Evolutionary conservation across 2,113 vertebrate species (phyloP).

Genomic region (Nasalis larvatus): DNA sequence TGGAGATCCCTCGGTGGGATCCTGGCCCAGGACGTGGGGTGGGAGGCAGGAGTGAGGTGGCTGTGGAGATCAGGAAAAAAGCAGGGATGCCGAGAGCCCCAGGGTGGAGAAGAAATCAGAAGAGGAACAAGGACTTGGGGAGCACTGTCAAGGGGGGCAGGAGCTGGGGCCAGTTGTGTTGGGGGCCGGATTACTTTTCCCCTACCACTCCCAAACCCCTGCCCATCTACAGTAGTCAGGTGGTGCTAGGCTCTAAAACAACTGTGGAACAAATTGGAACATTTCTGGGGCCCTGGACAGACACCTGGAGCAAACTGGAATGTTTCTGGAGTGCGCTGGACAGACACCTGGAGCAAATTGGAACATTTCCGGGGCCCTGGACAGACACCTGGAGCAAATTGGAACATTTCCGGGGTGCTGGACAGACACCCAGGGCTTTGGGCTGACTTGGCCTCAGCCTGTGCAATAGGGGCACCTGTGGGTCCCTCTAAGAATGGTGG

Average conservation of each 20-base stretch:
- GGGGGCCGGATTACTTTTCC: not conserved
- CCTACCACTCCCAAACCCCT: not conserved
- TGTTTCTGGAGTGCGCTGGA: fast-evolving
- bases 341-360: not conserved
- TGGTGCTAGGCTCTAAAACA: not conserved
- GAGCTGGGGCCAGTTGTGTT: not conserved
- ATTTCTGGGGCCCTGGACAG: not conserved
- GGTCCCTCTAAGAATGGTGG: not conserved
- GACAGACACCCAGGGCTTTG: not conserved
- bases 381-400: not conserved
- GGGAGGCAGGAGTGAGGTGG: not conserved
- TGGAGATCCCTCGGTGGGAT: fast-evolving
- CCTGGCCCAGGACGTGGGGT: not conserved
- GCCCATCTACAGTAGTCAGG: not conserved
- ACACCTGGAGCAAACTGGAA: too few species aligned
- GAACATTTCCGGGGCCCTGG: not conserved
- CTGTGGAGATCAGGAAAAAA: too few species aligned
- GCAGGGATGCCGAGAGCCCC: fast-evolving
- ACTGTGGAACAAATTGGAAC: not conserved
- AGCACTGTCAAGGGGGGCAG: not conserved
- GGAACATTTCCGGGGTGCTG: not conserved
- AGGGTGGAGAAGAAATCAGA: not conserved
- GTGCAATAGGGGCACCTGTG: not conserved
- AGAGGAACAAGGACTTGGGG: not conserved
- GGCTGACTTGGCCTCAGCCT: not conserved